Conservation (phyloP, 2,797 vertebrate genomes). For the Sternotherus odoratus region DNA sequence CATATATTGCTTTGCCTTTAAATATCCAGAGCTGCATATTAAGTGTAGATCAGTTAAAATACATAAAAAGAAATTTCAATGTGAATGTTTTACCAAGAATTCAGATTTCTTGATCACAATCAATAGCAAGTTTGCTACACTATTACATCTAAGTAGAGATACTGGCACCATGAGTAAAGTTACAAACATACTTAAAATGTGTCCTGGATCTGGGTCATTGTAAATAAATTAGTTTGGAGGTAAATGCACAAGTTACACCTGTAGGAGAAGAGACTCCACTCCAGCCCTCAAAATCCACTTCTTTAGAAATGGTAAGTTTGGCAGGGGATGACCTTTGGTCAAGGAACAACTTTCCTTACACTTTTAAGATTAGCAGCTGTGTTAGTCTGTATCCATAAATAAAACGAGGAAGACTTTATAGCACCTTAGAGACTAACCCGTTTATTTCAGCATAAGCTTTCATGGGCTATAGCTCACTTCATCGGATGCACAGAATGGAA, state of each 20-base stretch:
- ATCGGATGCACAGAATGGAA: too few relatives aligned
- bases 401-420: too few relatives aligned
- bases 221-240: not conserved
- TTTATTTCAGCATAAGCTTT: too few relatives aligned
- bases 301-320: not conserved
- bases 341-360: not conserved
- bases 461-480: too few relatives aligned
- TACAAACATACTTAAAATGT: not conserved
- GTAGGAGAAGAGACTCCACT: not conserved
- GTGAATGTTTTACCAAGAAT: slow-evolving; percentile 1
- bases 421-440: too few relatives aligned
- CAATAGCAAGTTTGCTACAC: not conserved
- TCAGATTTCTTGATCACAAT: not conserved
- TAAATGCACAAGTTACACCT: not conserved
- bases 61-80: not conserved
- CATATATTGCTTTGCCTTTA: slow-evolving; percentile 99
- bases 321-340: not conserved
- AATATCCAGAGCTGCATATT: slow-evolving; percentile 91
- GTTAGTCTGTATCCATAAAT: too few relatives aligned
- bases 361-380: too few relatives aligned
- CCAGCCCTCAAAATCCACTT: not conserved
- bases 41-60: slow-evolving; percentile 49
- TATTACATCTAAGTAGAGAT: not conserved
- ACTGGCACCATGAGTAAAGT: not conserved
- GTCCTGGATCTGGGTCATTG: not conserved